Conservation (phyloP, 2,888 invertebrate genomes). For the Ectemnius cavifrons region DNA sequence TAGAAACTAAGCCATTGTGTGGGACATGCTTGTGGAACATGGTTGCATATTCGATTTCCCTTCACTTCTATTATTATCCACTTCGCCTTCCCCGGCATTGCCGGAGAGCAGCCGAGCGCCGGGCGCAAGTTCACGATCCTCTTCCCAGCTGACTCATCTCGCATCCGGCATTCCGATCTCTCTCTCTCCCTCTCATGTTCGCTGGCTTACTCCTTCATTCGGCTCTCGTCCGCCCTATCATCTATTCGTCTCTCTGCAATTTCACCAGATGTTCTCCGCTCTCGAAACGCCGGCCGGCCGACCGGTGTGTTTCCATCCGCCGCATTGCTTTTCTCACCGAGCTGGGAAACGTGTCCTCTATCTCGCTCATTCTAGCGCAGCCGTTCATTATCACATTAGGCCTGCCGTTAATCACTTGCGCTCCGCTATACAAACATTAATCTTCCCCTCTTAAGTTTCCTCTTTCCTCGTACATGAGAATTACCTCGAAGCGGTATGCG, state of each 20-base stretch:
- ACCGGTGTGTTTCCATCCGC: too few relatives aligned
- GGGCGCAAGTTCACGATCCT: conserved; percentile 59
- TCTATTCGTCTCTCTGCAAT: conserved; percentile 38
- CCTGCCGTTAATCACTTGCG: too few relatives aligned
- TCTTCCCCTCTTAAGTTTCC: too few relatives aligned
- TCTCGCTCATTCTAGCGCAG: neutral
- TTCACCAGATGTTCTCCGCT: conserved; percentile 47
- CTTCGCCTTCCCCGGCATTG: conserved; percentile 30
- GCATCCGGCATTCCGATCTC: conserved; percentile 55
- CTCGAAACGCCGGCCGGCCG: neutral
- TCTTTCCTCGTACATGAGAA: too few relatives aligned
- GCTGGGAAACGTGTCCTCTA: conserved; percentile 16
- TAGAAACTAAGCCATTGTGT: conserved; percentile 1
- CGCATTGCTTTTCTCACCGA: too few relatives aligned
- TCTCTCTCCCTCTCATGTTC: conserved; percentile 32
- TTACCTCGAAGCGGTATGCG: too few relatives aligned
- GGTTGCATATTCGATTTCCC: neutral
- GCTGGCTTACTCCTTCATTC: conserved; percentile 16
- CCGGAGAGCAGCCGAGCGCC: conserved; percentile 45
- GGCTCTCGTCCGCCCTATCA: conserved; percentile 27
- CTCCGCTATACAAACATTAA: too few relatives aligned
- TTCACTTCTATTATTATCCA: conserved; percentile 6
- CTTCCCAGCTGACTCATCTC: conserved; percentile 55
- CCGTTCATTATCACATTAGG: too few relatives aligned
- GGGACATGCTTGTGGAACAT: too few relatives aligned